These are phyloP conservation scores for Frieseomelitta varia DNA, from an alignment of 1,140 invertebrate genomes.

Conservation along the genomic window DNA sequence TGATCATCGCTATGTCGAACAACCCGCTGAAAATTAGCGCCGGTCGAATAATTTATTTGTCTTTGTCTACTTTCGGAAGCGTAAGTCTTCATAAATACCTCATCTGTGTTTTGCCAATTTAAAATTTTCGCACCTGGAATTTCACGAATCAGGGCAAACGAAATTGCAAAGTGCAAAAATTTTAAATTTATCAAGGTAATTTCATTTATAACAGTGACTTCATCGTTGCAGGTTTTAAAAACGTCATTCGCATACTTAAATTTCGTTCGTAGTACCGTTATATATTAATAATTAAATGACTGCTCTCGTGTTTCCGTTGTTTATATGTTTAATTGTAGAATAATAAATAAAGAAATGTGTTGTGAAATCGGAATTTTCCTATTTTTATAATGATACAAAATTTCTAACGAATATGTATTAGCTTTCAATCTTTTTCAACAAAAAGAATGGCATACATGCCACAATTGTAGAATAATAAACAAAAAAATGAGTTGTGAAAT, in stretches of 20 bases:
- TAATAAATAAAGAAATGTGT: not conserved
- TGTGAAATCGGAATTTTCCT: too few relatives aligned
- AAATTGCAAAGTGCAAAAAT: too few relatives aligned
- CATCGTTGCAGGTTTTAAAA: constrained; percentile 47
- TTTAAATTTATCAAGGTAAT: too few relatives aligned
- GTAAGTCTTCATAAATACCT: constrained; percentile 34
- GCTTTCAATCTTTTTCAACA: too few relatives aligned
- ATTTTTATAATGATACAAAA: too few relatives aligned
- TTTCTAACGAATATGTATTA: too few relatives aligned
- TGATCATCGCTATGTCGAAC: constrained; percentile 57
- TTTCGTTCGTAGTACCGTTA: constrained; percentile 42
- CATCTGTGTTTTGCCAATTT: not conserved
- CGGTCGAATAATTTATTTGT: constrained; percentile 62
- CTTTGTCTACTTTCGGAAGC: constrained; percentile 58
- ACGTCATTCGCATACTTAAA: constrained; percentile 54
- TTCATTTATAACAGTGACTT: not conserved
- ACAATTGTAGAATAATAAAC: not conserved
- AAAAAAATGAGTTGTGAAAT: not conserved
- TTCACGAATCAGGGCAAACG: too few relatives aligned
- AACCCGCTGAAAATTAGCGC: constrained; percentile 55
- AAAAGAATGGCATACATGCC: too few relatives aligned
- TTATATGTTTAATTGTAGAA: not conserved
- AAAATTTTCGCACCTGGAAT: not conserved
- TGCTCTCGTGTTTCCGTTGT: not conserved
- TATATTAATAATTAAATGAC: not conserved